These are phyloP conservation scores for Alectura lathami DNA, from an alignment of 2,113 vertebrate genomes.

Conservation along the genomic window DNA sequence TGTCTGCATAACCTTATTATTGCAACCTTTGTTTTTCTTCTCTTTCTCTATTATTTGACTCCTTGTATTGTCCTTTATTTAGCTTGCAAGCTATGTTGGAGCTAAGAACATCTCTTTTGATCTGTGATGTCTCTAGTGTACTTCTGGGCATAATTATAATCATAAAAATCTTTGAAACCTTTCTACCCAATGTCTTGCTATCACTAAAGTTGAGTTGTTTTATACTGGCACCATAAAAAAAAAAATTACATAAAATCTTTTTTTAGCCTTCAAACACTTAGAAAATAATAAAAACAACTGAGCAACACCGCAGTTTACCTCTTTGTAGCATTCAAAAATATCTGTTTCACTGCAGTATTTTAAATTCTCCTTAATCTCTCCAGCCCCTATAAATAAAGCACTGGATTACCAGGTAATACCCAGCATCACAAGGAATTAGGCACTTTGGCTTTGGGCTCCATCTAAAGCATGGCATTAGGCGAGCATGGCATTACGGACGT, in stretches of 20 bases:
- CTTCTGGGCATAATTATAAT: constrained; percentile 58
- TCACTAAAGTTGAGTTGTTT: constrained; percentile 17
- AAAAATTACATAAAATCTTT: constrained; percentile 1
- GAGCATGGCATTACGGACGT: constrained; percentile 9
- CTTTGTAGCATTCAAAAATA: constrained; percentile 33
- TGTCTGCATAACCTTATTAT: neutral
- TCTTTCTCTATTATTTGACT: neutral
- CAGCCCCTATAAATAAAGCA: constrained; percentile 52
- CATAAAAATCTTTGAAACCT: constrained; percentile 49
- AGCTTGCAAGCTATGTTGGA: neutral
- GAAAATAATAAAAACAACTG: neutral
- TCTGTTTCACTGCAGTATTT: constrained; percentile 39
- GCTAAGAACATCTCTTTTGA: constrained; percentile 35
- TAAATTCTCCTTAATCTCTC: constrained; percentile 60
- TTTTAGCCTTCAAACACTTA: constrained; percentile 39
- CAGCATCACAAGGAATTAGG: constrained; percentile 54
- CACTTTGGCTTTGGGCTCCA: constrained; percentile 43
- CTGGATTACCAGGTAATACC: constrained; percentile 61
- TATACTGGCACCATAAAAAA: neutral
- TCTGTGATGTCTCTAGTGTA: constrained; percentile 15
- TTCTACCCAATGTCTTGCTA: constrained; percentile 18
- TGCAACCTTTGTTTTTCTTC: neutral
- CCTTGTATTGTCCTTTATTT: constrained; percentile 36
- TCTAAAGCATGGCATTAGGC: constrained; percentile 4
- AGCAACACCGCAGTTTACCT: neutral